Evolutionary conservation across 2,797 vertebrate genomes (phyloP).

Genomic region (Coilia nasus): DNA sequence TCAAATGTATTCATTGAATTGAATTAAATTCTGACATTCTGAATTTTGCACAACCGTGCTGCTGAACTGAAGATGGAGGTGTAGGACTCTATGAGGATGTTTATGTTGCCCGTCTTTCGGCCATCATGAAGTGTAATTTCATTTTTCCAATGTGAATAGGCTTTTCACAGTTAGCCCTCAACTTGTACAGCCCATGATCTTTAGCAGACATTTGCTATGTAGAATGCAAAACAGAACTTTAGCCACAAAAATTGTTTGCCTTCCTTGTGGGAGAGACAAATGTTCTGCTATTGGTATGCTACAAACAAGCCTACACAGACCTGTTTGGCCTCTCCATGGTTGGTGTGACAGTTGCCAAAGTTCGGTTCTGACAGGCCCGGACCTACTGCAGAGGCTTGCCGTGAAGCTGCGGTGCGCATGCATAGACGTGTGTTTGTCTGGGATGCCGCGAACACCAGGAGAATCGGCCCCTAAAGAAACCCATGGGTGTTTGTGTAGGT

Average conservation of each 20-base stretch:
- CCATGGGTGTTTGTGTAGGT: neutral
- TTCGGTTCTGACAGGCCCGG: neutral
- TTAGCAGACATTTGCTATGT: neutral
- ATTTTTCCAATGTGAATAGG: neutral
- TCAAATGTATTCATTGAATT: too few relatives aligned
- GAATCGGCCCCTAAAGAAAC: neutral
- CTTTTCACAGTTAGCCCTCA: neutral
- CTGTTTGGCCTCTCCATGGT: neutral
- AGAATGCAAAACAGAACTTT: neutral
- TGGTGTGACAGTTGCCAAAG: neutral
- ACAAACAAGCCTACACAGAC: neutral
- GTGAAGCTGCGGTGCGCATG: neutral
- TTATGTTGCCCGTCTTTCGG: slow-evolving; percentile 19
- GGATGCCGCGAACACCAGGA: neutral
- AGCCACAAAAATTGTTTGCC: neutral
- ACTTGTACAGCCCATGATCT: neutral
- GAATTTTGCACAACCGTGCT: too few relatives aligned
- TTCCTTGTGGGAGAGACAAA: neutral
- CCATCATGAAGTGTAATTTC: neutral
- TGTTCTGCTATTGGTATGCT: too few relatives aligned
- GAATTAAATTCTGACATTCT: too few relatives aligned
- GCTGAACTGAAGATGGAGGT: neutral
- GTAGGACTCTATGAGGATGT: slow-evolving; percentile 14
- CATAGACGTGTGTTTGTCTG: neutral
- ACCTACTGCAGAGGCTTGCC: neutral